Conservation (phyloP, 2,888 invertebrate genomes). For the Drosophila anomalata region DNA sequence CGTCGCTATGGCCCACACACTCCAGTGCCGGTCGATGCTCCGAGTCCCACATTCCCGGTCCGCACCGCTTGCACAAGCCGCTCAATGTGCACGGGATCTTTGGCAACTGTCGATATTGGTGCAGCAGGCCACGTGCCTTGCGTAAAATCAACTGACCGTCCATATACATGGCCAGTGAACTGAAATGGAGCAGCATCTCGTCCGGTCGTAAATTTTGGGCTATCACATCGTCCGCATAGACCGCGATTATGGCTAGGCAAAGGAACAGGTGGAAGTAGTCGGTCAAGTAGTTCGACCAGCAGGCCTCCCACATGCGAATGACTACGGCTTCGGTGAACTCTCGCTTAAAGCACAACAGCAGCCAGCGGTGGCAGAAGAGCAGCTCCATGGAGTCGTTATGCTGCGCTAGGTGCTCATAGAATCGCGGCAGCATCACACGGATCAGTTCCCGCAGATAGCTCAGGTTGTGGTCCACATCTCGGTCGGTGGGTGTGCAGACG, state of each 20-base stretch:
- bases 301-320: conserved; percentile 97
- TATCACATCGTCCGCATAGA: conserved; percentile 96
- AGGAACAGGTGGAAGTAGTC: conserved; percentile 98
- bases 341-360: conserved; percentile 95
- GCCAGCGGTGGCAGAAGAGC: conserved; percentile 97
- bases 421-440: conserved; percentile 94
- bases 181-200: conserved; percentile 97
- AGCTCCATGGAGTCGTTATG: conserved; percentile 95
- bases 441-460: conserved; percentile 94
- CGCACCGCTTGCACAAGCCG: conserved; percentile 94
- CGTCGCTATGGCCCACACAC: conserved; percentile 90
- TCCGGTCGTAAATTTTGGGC: conserved; percentile 96
- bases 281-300: conserved; percentile 98
- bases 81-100: conserved; percentile 95
- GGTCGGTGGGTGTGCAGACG: conserved; percentile 96
- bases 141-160: conserved; percentile 94
- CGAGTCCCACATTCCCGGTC: conserved; percentile 97
- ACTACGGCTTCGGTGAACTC: conserved; percentile 96
- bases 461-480: conserved; percentile 96
- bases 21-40: conserved; percentile 94
- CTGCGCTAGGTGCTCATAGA: conserved; percentile 92
- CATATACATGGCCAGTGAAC: conserved; percentile 98
- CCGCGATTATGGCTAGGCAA: conserved; percentile 95
- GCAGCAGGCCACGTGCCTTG: conserved; percentile 95
- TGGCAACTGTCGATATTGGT: conserved; percentile 94